Base-by-base conservation (phyloP, 2,797 vertebrate genomes). In the Chelmon rostratus region DNA sequence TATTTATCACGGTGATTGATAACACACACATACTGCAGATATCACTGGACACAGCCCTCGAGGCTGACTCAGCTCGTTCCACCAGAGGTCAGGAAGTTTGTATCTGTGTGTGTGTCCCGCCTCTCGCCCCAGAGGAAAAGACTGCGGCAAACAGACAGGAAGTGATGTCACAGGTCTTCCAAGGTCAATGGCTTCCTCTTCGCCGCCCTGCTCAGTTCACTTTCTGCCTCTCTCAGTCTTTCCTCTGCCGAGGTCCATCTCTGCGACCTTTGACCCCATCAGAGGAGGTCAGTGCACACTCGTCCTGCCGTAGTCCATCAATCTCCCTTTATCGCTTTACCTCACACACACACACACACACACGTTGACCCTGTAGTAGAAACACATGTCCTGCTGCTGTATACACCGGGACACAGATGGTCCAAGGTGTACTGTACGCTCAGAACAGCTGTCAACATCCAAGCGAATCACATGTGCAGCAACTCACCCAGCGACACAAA, bases 1-100 rank as follows among this genome's bases (percentile, higher is more conserved):
- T 66, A 83, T 88, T 86, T 84, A 87, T 88, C 78, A 84, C 52
- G 37, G 78, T 88, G 81, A 90, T 79, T 76, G 79, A 88, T 86
- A 81, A 85, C 62, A 38, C 57, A 46, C 44, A 47, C 44, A 49
- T 19, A 33, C 79, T 81, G 75, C 77, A 73, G 81, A 78, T 56
- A 57, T 76, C 76, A 47, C 52, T 35, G 44, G 21, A 73, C 68
- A 42, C 56, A 8, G 63, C 42, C 35, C 2, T 28, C 7, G n/a
- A 1, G 4, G 63, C 88, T 90, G 84, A 93, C 58, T 88, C 86
- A 84, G 78, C 91, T 5, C 18, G 16, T 70, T 73, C 66, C 61
- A 25, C 42, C 37, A 61, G 72, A 84, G 83, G 82, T 86, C 47
- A 64, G 78, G 38, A 66, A 68, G 74, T 46, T 35, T 69, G 42